Evolutionary conservation across 1,140 invertebrate genomes (phyloP), one percentile per base, ranked within the genome.

Genomic region (Papilio dardanus): DNA sequence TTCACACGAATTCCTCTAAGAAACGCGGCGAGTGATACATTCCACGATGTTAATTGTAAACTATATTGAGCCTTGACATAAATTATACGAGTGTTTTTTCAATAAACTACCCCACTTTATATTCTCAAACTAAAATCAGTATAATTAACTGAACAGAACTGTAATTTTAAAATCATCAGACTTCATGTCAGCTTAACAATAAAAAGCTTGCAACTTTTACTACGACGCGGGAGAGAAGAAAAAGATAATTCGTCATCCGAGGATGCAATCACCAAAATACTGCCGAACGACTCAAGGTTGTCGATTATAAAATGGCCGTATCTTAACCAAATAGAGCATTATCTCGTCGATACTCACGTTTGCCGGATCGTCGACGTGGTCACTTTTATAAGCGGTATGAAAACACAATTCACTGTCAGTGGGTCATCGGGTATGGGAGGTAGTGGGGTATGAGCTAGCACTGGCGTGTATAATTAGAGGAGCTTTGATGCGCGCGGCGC

Each of bases 231-330:
- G 42, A n/a, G 33, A n/a, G 16, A 74, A 75, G 69, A 82, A 65
- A 74, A 67, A 81, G 67, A 80, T 81, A 71, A 76, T 77, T 77
- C 75, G 80, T 85, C 85, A 83, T 82, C 75, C 78, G 76, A 74
- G 80, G 75, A 84, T 85, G 84, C 86, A 84, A 83, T 86, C 83
- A 86, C 86, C 85, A 90, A 89, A 90, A 89, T 88, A 88, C 83
- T 82, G 80, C 81, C 81, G 78, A 82, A 80, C 78, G 79, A 87
- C 83, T 88, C 90, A 89, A 92, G 90, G 84, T 88, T 88, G 85
- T 80, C 81, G 81, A 78, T 80, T 85, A 87, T 90, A 91, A 90
- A 88, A 90, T 91, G 86, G 86, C 88, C 88, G 89, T 88, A 88
- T 86, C 84, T 83, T 71, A 54, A 62, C 37, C 77, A 75, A 78